Evolutionary conservation across 2,797 vertebrate species (phyloP), one percentile per base, ranked within the genome.

Genomic region (Ambastaia sidthimunki): DNA sequence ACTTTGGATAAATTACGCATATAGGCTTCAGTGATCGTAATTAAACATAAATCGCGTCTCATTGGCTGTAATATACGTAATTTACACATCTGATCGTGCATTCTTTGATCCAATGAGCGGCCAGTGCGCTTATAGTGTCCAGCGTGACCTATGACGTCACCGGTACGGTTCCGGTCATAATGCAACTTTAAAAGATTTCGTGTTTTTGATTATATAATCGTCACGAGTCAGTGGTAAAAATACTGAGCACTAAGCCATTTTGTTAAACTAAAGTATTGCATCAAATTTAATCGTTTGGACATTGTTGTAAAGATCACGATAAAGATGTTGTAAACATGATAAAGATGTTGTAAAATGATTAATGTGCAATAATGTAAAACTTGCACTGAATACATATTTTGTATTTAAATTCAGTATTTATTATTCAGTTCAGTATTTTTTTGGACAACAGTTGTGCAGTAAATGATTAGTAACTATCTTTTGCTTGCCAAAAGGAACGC

Each of bases 71-170:
- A 15, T 12, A 16, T 12, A 21, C 62, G 19, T 67, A 70, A 72
- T 41, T 72, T 59, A 79, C 63, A 6, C 2, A 12, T n/a, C n/a
- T n/a, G n/a, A n/a, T n/a, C n/a, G n/a, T n/a, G n/a, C n/a, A n/a
- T n/a, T n/a, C n/a, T 31, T 23, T 16, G 23, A 55, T 50, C 77
- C 77, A 80, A 73, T 73, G 37, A 66, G 50, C 12, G 37, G 4
- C 12, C 50, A 67, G 21, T 66, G 7, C 69, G 23, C 16, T 71
- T n/a, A n/a, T n/a, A n/a, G n/a, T n/a, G n/a, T 44, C 5, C 15
- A 1, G 55, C 10, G 18, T 71, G 1, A 54, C n/a, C 44, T 13
- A 67, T 73, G 77, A 80, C 41, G 31, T 80, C 70, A 73, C 10
- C 18, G 41, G 25, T 15, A 21, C 1, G 13, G 66, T 78, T 66